Percentiles rank a stretch among this genome's conserved stretches.
These are phyloP conservation scores for Clupea harengus DNA, from an alignment of 2,113 vertebrate genomes.

Conservation along the genomic window DNA sequence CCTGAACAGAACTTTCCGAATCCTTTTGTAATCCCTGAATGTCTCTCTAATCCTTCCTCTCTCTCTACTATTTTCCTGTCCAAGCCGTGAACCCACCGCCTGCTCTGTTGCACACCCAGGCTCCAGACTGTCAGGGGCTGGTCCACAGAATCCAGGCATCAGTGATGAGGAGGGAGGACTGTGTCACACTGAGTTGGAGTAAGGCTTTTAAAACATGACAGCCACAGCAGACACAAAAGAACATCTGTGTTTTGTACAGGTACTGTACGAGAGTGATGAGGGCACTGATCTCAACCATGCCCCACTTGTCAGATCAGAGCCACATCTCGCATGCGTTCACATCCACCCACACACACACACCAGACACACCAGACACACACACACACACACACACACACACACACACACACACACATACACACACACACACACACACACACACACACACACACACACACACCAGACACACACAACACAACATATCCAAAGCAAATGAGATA, in stretches of 20 bases:
- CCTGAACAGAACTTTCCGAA: background rate
- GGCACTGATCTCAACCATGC: background rate
- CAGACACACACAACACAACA: too few relatives aligned
- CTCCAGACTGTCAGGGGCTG: background rate
- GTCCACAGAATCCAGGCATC: background rate
- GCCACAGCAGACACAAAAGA: background rate
- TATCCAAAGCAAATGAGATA: too few relatives aligned
- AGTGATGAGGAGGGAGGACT: too few relatives aligned
- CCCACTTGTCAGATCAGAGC: slow-evolving; percentile 1
- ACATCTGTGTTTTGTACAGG: background rate
- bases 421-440: background rate
- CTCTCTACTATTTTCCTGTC: background rate
- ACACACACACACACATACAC: background rate
- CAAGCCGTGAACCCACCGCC: background rate
- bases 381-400: slow-evolving; percentile 1
- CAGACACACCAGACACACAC: background rate
- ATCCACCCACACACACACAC: background rate
- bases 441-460: background rate
- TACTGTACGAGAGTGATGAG: background rate
- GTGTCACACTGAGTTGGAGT: background rate
- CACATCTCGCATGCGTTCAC: background rate
- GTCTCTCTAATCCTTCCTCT: background rate
- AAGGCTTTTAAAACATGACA: background rate
- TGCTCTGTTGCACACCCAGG: background rate
- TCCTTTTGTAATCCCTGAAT: background rate